Conservation (phyloP, 2,888 invertebrate genomes). For the Fragum whitleyi region DNA sequence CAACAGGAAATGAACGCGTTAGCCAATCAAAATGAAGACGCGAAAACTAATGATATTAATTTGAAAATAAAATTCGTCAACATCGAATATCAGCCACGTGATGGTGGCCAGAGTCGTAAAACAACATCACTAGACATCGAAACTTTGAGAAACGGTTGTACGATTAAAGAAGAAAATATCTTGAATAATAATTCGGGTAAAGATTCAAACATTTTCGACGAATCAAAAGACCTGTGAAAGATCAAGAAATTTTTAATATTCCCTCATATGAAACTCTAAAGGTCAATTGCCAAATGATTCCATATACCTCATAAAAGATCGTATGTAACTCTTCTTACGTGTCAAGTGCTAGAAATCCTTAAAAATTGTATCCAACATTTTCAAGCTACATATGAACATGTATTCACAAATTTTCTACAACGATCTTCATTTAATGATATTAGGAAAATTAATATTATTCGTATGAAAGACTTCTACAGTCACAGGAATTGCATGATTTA, state of each 20-base stretch:
- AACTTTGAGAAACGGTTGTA: slow-evolving; percentile 46
- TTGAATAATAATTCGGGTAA: slow-evolving; percentile 47
- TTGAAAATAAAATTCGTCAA: slow-evolving; percentile 55
- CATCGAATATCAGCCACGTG: slow-evolving; percentile 51
- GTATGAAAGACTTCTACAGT: too few relatives aligned
- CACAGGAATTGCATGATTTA: too few relatives aligned
- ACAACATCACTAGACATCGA: slow-evolving; percentile 55
- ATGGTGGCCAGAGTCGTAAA: slow-evolving; percentile 47
- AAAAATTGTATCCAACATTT: too few relatives aligned
- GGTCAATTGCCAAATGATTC: background rate
- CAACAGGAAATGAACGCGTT: slow-evolving; percentile 7
- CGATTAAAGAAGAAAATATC: slow-evolving; percentile 37
- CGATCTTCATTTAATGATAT: too few relatives aligned
- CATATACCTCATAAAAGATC: too few relatives aligned
- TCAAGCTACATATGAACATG: too few relatives aligned
- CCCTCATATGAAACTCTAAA: background rate
- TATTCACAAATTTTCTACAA: too few relatives aligned
- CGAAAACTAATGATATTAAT: slow-evolving; percentile 35
- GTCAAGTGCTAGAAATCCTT: too few relatives aligned
- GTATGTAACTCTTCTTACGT: too few relatives aligned
- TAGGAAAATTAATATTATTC: too few relatives aligned
- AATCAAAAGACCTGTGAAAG: background rate
- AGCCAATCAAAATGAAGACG: slow-evolving; percentile 20
- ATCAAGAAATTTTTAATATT: background rate
- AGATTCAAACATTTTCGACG: background rate